Percentiles rank a stretch among this genome's conserved stretches.
phyloP scores from a whole-genome alignment of 2,797 vertebrate species.

The Paguma larvata region DNA sequence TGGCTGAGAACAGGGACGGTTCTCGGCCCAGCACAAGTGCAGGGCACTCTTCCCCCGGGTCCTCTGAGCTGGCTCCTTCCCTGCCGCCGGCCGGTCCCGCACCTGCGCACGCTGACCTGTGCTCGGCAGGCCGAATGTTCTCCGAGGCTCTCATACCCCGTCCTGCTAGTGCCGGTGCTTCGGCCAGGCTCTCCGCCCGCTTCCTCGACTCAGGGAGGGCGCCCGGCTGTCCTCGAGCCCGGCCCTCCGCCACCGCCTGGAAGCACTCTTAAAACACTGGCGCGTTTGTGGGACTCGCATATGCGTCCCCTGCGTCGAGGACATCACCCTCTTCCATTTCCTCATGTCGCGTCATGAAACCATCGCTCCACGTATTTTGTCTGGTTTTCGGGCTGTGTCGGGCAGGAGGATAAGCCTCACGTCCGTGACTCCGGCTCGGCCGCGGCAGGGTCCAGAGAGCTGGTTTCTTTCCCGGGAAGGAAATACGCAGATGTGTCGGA shows the following conservation, averaged over 20 bases:
- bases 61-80: too few relatives aligned
- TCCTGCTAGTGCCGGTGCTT: not conserved
- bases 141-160: accelerated
- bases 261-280: not conserved
- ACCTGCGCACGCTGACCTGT: accelerated
- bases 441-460: not conserved
- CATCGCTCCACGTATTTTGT: accelerated
- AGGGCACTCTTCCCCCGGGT: too few relatives aligned
- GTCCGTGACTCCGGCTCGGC: not conserved
- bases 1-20: not conserved
- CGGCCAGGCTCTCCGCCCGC: accelerated
- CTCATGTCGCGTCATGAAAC: not conserved
- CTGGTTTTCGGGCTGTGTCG: not conserved
- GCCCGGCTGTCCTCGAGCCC: accelerated
- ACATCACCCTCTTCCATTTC: accelerated
- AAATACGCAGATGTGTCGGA: not conserved
- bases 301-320: not conserved
- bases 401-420: not conserved
- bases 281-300: too few relatives aligned
- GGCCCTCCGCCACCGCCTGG: accelerated
- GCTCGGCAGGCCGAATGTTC: not conserved
- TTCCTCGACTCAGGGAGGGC: not conserved
- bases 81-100: too few relatives aligned
- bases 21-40: accelerated
- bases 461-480: not conserved